Base-by-base conservation (phyloP, 2,888 invertebrate species). In the Lithophane leautieri region DNA sequence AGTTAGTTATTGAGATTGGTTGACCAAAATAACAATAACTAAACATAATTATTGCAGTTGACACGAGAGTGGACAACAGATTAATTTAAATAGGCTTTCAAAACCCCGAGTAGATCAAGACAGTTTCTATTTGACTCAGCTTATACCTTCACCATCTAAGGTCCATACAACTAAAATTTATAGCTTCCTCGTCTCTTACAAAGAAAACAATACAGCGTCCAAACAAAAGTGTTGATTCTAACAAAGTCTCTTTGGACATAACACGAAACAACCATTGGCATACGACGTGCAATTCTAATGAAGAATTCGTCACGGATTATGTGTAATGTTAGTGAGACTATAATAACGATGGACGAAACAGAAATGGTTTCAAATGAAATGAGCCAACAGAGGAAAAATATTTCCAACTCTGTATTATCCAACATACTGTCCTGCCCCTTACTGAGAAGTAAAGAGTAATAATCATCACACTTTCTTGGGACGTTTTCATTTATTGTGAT, bases 241-340 rank as follows among this genome's bases (percentile, higher is more conserved):
- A 85, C 88, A 86, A 86, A 87, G 75, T 79, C 66, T 67, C 76
- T 79, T 72, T 65, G 67, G 68, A 50, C 66, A 65, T 40, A 65
- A 56, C 9, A 66, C 75, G 47, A 79, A 77, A 76, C 86, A 88
- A 90, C 89, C 83, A 92, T 92, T 92, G 72, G 89, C 84, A 86
- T 76, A 88, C 54, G 25, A 28, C 86, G 89, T 89, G 78, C 91
- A 92, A 92, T 92, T 90, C 90, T 86, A 93, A 92, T 92, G 90
- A 84, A 86, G 75, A 79, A 92, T 93, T 93, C 88, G 93, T 92
- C 91, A 93, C 91, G 89, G 88, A 88, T 86, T 88, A 50, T 61
- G 80, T 61, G 80, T 85, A 71, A 79, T 84, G 66, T 83, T 75
- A 81, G 83, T 86, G 68, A 73, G 81, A 80, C 85, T 77, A 68